Percentiles rank a stretch among this genome's conserved stretches.
phyloP scores from a whole-genome alignment of 2,888 invertebrate species.

The Epinotia demarniana region DNA sequence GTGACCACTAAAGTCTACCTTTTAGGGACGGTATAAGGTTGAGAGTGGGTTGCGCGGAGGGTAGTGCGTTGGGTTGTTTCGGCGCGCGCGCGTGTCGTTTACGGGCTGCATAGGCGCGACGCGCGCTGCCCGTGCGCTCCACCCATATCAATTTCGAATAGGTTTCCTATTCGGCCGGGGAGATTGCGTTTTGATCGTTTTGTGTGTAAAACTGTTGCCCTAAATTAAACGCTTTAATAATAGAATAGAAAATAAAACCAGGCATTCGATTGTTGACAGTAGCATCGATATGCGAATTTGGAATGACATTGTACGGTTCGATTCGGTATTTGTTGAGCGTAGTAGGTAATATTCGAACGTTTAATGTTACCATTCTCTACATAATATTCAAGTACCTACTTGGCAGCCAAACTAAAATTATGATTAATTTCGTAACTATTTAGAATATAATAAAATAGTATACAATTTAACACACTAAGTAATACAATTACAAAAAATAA shows the following conservation, averaged over 20 bases:
- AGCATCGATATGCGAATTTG: slow-evolving; percentile 58
- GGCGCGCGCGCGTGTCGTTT: slow-evolving; percentile 67
- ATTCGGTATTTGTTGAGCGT: slow-evolving; percentile 72
- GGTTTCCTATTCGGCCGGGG: slow-evolving; percentile 78
- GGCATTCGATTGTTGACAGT: slow-evolving; percentile 67
- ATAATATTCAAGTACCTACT: neutral
- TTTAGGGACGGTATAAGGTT: slow-evolving; percentile 58
- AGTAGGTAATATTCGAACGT: slow-evolving; percentile 59
- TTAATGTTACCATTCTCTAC: slow-evolving; percentile 11
- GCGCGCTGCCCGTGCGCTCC: slow-evolving; percentile 71
- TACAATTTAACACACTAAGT: no score
- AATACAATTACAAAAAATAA: no score
- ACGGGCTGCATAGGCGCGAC: slow-evolving; percentile 80
- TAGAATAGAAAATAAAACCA: slow-evolving; percentile 79
- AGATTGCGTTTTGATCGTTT: slow-evolving; percentile 83
- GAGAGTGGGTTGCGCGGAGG: slow-evolving; percentile 49
- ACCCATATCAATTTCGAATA: slow-evolving; percentile 84
- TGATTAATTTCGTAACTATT: neutral
- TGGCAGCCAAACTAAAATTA: neutral
- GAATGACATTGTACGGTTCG: slow-evolving; percentile 56
- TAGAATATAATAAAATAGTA: neutral
- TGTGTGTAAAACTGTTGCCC: slow-evolving; percentile 82
- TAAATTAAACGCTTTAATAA: slow-evolving; percentile 84
- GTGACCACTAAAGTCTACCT: slow-evolving; percentile 53
- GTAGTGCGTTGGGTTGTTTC: slow-evolving; percentile 60